Percentiles rank a stretch among this genome's conserved stretches.
Conservation (phyloP, 53 echinoderm and acorn worm species). For the Apostichopus leukothele region DNA sequence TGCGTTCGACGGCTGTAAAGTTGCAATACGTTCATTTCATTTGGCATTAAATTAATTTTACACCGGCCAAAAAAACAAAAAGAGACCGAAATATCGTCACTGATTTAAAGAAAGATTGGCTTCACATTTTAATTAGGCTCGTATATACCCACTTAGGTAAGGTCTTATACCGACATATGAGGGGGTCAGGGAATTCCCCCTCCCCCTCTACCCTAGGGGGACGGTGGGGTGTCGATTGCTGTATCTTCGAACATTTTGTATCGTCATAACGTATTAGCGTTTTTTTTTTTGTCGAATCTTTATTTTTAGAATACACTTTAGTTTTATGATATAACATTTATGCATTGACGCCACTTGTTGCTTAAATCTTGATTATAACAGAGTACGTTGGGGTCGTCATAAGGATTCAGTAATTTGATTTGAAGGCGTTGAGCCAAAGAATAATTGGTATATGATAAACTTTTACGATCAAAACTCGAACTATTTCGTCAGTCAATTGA, state of each 20-base stretch:
- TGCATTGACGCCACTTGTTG: constrained; percentile 44
- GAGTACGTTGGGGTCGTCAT: constrained; percentile 8
- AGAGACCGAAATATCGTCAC: background rate
- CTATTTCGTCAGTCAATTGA: constrained; percentile 28
- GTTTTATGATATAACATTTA: constrained; percentile 30
- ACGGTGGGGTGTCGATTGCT: constrained; percentile 74
- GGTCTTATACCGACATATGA: background rate
- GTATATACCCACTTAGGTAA: constrained; percentile 46
- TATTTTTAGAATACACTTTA: constrained; percentile 6
- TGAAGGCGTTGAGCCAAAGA: constrained; percentile 37
- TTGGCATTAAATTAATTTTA: constrained; percentile 41
- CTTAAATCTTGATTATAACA: background rate
- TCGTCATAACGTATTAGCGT: constrained; percentile 9
- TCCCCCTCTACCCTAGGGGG: constrained; percentile 62
- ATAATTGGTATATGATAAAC: constrained; percentile 45
- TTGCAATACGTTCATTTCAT: background rate
- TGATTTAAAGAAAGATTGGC: constrained; percentile 33
- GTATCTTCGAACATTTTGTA: background rate
- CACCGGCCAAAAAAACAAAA: background rate
- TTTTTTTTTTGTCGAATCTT: background rate
- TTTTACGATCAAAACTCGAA: constrained; percentile 34
- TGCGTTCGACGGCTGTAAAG: background rate
- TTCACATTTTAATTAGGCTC: constrained; percentile 26
- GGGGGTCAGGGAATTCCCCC: constrained; percentile 49
- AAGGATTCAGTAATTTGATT: constrained; percentile 38